These are phyloP conservation scores for Plutella xylostella DNA, from an alignment of 2,888 invertebrate genomes.

Conservation along the genomic window DNA sequence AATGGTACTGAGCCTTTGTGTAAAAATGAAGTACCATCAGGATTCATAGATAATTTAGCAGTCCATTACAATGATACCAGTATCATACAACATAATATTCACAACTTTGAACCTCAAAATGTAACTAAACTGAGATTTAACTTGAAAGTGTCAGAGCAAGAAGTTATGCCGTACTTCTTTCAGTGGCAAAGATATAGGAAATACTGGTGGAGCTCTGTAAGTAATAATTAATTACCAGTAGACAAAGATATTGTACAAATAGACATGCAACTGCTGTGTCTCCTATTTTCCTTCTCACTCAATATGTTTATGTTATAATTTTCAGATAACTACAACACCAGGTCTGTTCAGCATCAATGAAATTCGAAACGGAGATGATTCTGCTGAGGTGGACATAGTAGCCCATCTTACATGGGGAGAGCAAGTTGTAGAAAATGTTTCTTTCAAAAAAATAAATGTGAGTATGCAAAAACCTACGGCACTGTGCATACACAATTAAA, in stretches of 20 bases:
- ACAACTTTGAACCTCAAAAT: constrained; percentile 20
- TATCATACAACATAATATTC: constrained; percentile 22
- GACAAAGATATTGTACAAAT: neutral
- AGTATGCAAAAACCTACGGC: too few species aligned
- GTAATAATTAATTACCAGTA: constrained; percentile 21
- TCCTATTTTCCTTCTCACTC: neutral
- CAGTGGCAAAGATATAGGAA: constrained; percentile 82
- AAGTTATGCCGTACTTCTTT: constrained; percentile 75
- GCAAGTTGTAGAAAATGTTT: constrained; percentile 74
- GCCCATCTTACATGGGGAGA: constrained; percentile 74
- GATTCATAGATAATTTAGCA: constrained; percentile 25
- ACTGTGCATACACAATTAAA: too few species aligned
- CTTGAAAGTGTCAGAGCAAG: constrained; percentile 50
- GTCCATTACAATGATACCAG: constrained; percentile 21
- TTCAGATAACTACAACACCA: constrained; percentile 76
- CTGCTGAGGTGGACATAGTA: constrained; percentile 70
- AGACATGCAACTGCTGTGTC: neutral
- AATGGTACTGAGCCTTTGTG: too few species aligned
- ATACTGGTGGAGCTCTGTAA: constrained; percentile 87
- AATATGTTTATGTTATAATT: neutral
- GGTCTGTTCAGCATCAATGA: constrained; percentile 76
- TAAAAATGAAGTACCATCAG: constrained; percentile 25
- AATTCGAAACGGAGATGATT: constrained; percentile 49
- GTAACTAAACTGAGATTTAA: constrained; percentile 40
- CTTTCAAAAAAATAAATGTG: too few species aligned